Conservation (phyloP, 2,797 vertebrate genomes). For the Spondyliosoma cantharus region DNA sequence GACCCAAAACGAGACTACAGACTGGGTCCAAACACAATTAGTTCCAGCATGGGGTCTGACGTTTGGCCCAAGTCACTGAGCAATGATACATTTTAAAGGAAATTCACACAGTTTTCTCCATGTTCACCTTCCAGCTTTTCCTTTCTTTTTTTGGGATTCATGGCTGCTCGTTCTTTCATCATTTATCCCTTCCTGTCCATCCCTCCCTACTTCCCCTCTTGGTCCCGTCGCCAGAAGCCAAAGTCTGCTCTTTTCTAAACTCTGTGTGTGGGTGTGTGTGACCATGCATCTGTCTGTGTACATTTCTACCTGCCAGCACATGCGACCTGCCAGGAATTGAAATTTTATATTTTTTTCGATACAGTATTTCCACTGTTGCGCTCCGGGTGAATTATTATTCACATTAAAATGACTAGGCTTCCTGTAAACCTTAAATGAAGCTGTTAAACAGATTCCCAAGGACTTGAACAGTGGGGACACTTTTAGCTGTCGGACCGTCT, state of each 20-base stretch:
- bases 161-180: slow-evolving; percentile 55
- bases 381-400: slow-evolving; percentile 70
- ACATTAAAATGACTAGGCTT: slow-evolving; percentile 73
- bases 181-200: slow-evolving; percentile 59
- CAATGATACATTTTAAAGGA: slow-evolving; percentile 44
- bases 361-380: slow-evolving; percentile 76
- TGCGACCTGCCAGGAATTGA: slow-evolving; percentile 64
- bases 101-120: slow-evolving; percentile 51
- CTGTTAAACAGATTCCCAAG: slow-evolving; percentile 64
- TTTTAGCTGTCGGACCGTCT: slow-evolving; percentile 44
- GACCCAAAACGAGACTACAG: slow-evolving; percentile 33
- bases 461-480: slow-evolving; percentile 42
- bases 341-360: slow-evolving; percentile 63
- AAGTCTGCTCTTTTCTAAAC: slow-evolving; percentile 34
- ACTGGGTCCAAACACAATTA: slow-evolving; percentile 52
- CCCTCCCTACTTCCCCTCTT: slow-evolving; percentile 17
- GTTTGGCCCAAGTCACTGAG: slow-evolving; percentile 41
- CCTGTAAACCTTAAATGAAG: slow-evolving; percentile 76
- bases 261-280: slow-evolving; percentile 27
- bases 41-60: slow-evolving; percentile 55
- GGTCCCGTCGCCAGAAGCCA: slow-evolving; percentile 26
- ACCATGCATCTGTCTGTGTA: slow-evolving; percentile 53
- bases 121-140: slow-evolving; percentile 59
- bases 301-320: slow-evolving; percentile 53
- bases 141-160: slow-evolving; percentile 49